A percentile compares a stretch with the other conserved stretches of the same genome.
Conservation (phyloP, 2,113 vertebrate species). For the Mus musculus region GRCm39 chr7:55646001-55646500, state of each 20-base stretch:
- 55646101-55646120: conserved; percentile 33
- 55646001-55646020: neutral
- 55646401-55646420: neutral
- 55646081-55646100: neutral
- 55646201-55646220: conserved; percentile 96
- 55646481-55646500: too few relatives aligned
- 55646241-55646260: conserved; percentile 97
- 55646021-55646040: neutral
- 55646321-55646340: neutral
- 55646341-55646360: neutral
- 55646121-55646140: neutral
- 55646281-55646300: conserved; percentile 77
- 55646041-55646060: neutral
- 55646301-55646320: neutral
- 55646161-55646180: conserved; percentile 87
- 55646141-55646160: conserved; percentile 37
- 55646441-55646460: neutral
- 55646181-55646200: conserved; percentile 98
- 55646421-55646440: neutral
- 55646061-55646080: neutral
- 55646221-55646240: conserved; percentile 96
- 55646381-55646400: neutral
- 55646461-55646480: neutral
- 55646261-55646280: conserved; percentile 93
- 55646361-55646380: neutral